Conservation (phyloP, 1,140 invertebrate genomes). For the Neuroterus valhalla region DNA sequence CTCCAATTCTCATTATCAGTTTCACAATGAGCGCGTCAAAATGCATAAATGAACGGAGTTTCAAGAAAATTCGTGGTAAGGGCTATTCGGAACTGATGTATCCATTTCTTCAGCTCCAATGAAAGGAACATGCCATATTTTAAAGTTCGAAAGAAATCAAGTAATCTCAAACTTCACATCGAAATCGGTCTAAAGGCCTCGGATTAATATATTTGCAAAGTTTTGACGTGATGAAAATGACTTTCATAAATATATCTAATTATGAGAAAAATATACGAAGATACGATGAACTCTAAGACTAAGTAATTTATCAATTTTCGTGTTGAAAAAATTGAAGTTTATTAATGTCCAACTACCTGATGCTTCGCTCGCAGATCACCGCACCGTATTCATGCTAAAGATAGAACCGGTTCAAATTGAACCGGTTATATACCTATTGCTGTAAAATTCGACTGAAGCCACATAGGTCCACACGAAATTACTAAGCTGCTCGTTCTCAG, state of each 20-base stretch:
- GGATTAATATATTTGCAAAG: too few species aligned
- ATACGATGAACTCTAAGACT: neutral
- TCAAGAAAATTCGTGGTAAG: too few species aligned
- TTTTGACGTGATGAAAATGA: too few species aligned
- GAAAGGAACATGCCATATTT: too few species aligned
- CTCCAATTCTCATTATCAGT: too few species aligned
- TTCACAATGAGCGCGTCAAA: too few species aligned
- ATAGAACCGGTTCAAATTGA: conserved; percentile 26
- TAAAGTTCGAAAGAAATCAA: too few species aligned
- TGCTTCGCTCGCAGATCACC: conserved; percentile 1
- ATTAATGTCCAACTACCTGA: conserved; percentile 1
- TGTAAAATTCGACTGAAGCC: conserved; percentile 15
- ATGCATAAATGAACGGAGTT: too few species aligned
- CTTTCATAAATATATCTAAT: neutral
- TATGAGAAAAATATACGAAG: neutral
- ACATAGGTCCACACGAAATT: conserved; percentile 14
- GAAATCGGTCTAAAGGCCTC: too few species aligned
- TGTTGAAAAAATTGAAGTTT: conserved; percentile 18
- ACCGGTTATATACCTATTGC: conserved; percentile 14
- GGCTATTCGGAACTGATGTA: too few species aligned
- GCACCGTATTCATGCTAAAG: conserved; percentile 24
- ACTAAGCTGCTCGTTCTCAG: neutral
- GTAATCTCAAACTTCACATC: too few species aligned
- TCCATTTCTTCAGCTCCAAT: too few species aligned
- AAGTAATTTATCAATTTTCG: neutral